phyloP scores from a whole-genome alignment of 2,113 vertebrate species.

The Halichoerus grypus region DNA sequence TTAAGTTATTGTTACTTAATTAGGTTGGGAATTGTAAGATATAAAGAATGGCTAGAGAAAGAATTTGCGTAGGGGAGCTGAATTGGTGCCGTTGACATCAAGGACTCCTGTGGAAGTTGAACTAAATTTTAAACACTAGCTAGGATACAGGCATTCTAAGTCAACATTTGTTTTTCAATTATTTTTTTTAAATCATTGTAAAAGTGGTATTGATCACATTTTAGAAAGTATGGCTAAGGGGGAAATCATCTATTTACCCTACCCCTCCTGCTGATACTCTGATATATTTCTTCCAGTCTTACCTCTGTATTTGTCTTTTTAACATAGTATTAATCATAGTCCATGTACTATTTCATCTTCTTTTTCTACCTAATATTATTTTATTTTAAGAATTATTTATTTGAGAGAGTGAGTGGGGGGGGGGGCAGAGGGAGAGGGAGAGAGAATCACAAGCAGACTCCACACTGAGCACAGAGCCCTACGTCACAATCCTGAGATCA shows the following conservation, averaged over 20 bases:
- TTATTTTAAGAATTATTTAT: background rate
- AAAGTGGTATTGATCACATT: background rate
- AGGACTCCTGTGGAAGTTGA: background rate
- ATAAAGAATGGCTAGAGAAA: background rate
- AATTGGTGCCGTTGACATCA: background rate
- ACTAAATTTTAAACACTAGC: background rate
- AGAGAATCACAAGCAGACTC: background rate
- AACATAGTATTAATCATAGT: background rate
- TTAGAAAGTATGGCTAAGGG: background rate
- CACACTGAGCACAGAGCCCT: background rate
- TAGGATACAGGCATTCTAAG: background rate
- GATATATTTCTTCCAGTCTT: background rate
- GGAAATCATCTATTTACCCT: background rate
- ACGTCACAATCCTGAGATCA: background rate
- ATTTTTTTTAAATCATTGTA: background rate
- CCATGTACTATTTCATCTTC: background rate
- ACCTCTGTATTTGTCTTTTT: background rate
- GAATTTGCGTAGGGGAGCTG: background rate
- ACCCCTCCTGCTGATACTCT: background rate
- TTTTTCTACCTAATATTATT: slow-evolving; percentile 30
- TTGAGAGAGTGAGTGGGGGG: background rate
- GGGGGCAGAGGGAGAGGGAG: background rate
- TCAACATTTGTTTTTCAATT: background rate
- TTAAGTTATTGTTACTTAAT: background rate
- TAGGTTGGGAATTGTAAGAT: background rate